A percentile compares a stretch with the other conserved stretches of the same genome.
Evolutionary conservation across 1,140 invertebrate genomes (phyloP).

Genomic region (Anastrepha obliqua): DNA sequence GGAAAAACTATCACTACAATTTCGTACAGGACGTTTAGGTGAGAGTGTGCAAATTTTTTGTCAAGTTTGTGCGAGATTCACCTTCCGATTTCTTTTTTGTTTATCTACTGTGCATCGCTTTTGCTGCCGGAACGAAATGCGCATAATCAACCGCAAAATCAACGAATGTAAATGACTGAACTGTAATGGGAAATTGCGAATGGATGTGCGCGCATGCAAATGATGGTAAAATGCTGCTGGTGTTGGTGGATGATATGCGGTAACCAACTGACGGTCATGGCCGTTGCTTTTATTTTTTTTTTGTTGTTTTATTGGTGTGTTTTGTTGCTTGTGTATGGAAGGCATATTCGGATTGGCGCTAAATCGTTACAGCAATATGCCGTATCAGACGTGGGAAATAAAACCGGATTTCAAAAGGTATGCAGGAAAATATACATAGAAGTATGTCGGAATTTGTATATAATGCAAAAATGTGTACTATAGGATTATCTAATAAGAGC

Average conservation of each 20-base stretch:
- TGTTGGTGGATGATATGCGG: background rate
- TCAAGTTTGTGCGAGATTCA: background rate
- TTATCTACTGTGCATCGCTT: background rate
- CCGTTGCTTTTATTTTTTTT: background rate
- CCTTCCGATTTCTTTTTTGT: background rate
- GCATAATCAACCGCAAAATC: background rate
- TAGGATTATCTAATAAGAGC: too few species aligned
- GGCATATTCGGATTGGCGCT: slow-evolving; percentile 83
- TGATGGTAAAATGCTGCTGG: background rate
- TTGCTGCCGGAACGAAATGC: slow-evolving; percentile 19
- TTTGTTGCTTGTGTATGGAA: slow-evolving; percentile 26
- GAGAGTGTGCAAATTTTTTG: slow-evolving; percentile 58
- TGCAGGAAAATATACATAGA: background rate
- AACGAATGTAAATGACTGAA: slow-evolving; percentile 13
- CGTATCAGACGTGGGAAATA: slow-evolving; percentile 90
- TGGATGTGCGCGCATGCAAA: background rate
- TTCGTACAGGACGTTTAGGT: slow-evolving; percentile 84
- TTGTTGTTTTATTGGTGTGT: background rate
- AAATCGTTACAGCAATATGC: slow-evolving; percentile 85
- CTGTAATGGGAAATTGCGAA: slow-evolving; percentile 2
- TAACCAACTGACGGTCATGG: background rate
- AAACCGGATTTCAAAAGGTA: slow-evolving; percentile 80
- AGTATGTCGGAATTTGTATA: background rate
- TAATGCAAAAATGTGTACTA: too few species aligned
- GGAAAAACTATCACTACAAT: slow-evolving; percentile 85